Base-by-base conservation (phyloP, 1,140 invertebrate species). In the Propsilocerus akamusi region DNA sequence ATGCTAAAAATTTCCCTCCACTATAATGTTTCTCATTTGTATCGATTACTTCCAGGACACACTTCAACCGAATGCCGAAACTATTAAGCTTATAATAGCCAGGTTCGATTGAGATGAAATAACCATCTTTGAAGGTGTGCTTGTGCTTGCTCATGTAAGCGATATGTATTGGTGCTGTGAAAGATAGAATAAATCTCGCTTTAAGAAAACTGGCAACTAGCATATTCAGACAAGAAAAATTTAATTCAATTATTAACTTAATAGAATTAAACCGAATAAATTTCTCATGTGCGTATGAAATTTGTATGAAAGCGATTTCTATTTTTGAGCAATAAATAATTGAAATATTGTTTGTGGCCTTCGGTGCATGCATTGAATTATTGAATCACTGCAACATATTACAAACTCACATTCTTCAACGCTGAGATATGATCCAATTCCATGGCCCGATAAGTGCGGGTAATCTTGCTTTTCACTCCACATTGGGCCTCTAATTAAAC, bases 41-140 rank as follows among this genome's bases (percentile, higher is more conserved):
- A 46, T 81, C 71, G 11, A 85, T 66, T 3, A 95, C 83, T 66
- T 93, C 78, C n/a, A 96, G 68, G 32, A 93, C 74, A 65, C 93
- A 97, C 62, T 96, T 92, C 30, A 99, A 72, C 37, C 91, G 75
- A 22, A 96, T 78, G 3, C 95, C 95, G 70, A 90, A 98, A 52
- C 86, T 77, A 10, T 77, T 77, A 56, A 80, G 76, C 61, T 90
- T 81, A 60, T 86, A 86, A 67, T 76, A 86, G 3, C 81, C 83
- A 5, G 86, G 84, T 56, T 84, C 84, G 64, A 81, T 81, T 4
- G 86, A 87, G 25, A 94, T 71, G 57, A 93, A 90, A 62, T 88
- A 86, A 51, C 87, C 86, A 56, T 83, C 78, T 63, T 82, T 75
- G 47, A 94, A 74, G 11, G 68, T 68, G 50, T 68, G 58, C 52